Base-by-base conservation (phyloP, 2,888 invertebrate genomes). In the Megalurothrips usitatus region DNA sequence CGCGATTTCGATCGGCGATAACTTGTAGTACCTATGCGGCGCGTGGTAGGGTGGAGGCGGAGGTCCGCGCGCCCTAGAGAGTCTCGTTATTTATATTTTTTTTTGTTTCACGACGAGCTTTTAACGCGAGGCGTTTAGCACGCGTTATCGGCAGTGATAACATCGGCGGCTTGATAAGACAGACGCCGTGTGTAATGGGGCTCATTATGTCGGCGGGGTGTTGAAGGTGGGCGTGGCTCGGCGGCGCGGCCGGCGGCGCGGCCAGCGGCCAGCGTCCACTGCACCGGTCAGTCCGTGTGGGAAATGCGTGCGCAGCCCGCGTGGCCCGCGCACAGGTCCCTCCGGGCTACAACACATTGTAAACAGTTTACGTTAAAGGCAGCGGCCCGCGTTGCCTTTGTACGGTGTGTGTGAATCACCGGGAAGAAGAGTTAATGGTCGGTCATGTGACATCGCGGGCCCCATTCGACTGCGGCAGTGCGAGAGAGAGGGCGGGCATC, bases 141-240 rank as follows among this genome's bases (percentile, higher is more conserved):
- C 58, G 58, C 14, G n/a, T n/a, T n/a, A n/a, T 58, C 17, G 14
- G 58, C 58, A 43, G 34, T 43, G 58, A 58, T 58, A 58, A 19
- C 58, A 58, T 58, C 58, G 23, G 68, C 23, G 52, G 58, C 19
- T 14, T 75, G 68, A 75, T 75, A 75, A 75, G 68, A 68, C 68
- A 52, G 52, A 12, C 12, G 58, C 58, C 14, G 14, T 58, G 6
- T 8, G 68, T 75, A 75, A 75, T 75, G 68, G 68, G 23, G 26
- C 68, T 23, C 68, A 26, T 68, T 68, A 68, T 68, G 68, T 11
- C 68, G 68, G 68, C 68, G 68, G 68, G 68, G 68, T 75, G 68
- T 68, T 75, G 68, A 23, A 75, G 68, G 68, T 75, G 68, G 68
- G 68, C 68, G 68, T 23, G 68, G 68, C 63, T 19, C 14, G 63